Base-by-base conservation (phyloP, 2,113 vertebrate genomes). In the Poeciliopsis prolifica region DNA sequence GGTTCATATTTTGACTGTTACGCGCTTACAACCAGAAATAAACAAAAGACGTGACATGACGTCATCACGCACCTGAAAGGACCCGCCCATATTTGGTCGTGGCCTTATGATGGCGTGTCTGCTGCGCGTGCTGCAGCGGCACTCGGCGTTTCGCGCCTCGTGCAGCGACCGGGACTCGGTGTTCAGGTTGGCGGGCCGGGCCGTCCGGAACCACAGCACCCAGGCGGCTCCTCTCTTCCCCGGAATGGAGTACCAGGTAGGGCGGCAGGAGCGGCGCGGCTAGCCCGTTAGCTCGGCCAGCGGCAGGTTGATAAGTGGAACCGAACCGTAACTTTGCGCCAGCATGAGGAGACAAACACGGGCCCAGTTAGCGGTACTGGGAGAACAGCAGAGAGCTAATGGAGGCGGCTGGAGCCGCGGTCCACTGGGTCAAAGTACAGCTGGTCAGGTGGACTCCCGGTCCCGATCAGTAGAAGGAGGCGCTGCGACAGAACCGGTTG, bases 191-290 rank as follows among this genome's bases (percentile, higher is more conserved):
- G 79, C 68, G 71, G 72, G 79, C 1, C 10, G 82, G 72, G 68
- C 77, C 4, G 10, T 42, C 62, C 33, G 75, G 44, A 14, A 58
- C 19, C 90, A 78, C 82, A 95, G 94, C 89, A 93, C 94, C 3
- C 90, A 93, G 78, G 88, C 94, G 1, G 96, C 94, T 0, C 93
- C 89, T 40, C 93, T 73, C 17, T 89, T 91, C 22, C 94, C 94
- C 0, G 90, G 91, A 60, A 96, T 96, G 96, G 96, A 97, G 73
- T 97, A 98, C 70, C 97, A 97, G 96, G 97, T 98, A 86, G 26
- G 62, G 24, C 1, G 2, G 29, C 29, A 2, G 29, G 29, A 29
- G 29, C 35, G 35, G 35, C 35, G 35, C 35, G 35, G 35, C 74
- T 83, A 84, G 54, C 83, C 82, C 84, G 77, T 83, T 81, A 77